Evolutionary conservation across 1,140 invertebrate species (phyloP), one percentile per base, ranked within the genome.

Genomic region (Brachionus calyciflorus): DNA sequence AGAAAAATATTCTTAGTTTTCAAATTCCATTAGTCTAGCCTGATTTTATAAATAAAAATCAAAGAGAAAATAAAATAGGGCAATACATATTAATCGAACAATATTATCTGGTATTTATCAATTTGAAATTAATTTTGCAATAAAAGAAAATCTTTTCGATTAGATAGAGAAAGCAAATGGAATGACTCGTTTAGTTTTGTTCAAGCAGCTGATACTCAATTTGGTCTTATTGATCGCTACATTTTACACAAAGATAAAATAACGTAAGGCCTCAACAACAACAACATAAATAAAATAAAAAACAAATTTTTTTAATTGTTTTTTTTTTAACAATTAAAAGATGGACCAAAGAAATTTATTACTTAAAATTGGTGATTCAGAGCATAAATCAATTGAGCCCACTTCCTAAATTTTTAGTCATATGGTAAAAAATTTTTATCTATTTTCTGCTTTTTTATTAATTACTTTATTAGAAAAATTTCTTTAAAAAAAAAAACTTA

Each of bases 121-220:
- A 40, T 24, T 44, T 14, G n/a, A 65, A 44, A 46, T 44, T 65
- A 44, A 65, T 24, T 26, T 65, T 26, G n/a, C n/a, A 46, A 46
- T 14, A 5, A 46, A 46, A 7, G 3, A 46, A n/a, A n/a, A n/a
- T 14, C 44, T 41, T 44, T 44, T 19, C 21, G 19, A 26, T 40
- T 37, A 73, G 69, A 78, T 57, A 78, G 60, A 57, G 79, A 82
- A 77, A 75, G 77, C 19, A 24, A 77, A 77, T 86, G 85, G 85
- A 78, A 79, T 19, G 83, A 81, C 7, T 80, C 83, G 1, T 86
- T 86, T 69, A 80, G 55, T 65, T 88, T 88, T 79, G 82, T 88
- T 41, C 86, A 88, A 80, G 87, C 82, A 19, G 87, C 88, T 7
- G 88, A 88, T 78, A 81, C 82, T 40, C 88, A 88, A 78, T 84